phyloP scores from a whole-genome alignment of 2,888 invertebrate species.

The Tipula helvola region DNA sequence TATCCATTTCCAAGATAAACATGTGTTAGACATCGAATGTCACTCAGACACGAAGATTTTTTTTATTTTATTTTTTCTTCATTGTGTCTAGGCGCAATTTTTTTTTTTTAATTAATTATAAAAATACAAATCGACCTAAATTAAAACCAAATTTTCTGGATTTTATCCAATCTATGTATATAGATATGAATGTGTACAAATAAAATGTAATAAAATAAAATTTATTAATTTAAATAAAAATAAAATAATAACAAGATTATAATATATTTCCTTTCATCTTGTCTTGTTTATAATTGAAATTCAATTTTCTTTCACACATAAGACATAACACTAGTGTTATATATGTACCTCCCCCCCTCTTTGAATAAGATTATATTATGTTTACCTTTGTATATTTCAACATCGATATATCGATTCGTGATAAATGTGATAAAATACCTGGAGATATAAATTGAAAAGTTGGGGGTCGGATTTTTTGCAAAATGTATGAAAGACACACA shows the following conservation, averaged over 20 bases:
- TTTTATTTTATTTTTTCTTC: not conserved
- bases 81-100: not conserved
- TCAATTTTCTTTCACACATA: not conserved
- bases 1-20: conserved; percentile 19
- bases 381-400: not conserved
- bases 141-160: not conserved
- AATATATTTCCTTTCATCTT: conserved; percentile 4
- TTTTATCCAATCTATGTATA: not conserved
- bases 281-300: conserved; percentile 4
- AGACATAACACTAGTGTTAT: not conserved
- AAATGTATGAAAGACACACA: not conserved
- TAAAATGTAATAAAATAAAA: not conserved
- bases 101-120: not conserved
- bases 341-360: not conserved
- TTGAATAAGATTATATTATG: not conserved
- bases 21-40: conserved; percentile 27
- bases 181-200: not conserved
- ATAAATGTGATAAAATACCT: not conserved
- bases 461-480: not conserved
- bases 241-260: not conserved
- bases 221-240: not conserved
- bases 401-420: not conserved
- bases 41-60: conserved; percentile 20
- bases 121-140: not conserved
- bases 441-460: not conserved